Percentiles rank a stretch among this genome's conserved stretches.
Conservation (phyloP, 2,797 vertebrate species). For the Botia kubotai region DNA sequence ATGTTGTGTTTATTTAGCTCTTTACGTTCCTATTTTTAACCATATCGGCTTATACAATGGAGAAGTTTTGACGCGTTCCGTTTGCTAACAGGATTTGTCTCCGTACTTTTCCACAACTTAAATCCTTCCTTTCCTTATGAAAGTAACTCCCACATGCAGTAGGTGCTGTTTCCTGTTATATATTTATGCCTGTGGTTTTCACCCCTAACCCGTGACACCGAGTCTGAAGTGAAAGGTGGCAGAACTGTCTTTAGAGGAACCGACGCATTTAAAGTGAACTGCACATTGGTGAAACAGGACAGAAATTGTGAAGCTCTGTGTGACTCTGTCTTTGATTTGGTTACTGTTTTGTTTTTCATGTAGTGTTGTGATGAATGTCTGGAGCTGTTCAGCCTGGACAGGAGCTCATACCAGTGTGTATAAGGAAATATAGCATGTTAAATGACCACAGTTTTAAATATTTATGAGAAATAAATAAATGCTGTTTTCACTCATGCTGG, state of each 20-base stretch:
- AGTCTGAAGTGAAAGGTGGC: background rate
- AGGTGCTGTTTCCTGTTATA: conserved; percentile 12
- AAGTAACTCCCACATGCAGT: background rate
- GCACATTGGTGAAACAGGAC: conserved; percentile 56
- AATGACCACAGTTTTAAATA: conserved; percentile 36
- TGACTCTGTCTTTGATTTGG: background rate
- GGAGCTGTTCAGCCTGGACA: conserved; percentile 43
- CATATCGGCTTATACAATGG: background rate
- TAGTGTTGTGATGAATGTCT: conserved; percentile 50
- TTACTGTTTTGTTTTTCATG: conserved; percentile 25
- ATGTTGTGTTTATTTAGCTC: conserved; percentile 1
- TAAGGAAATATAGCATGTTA: conserved; percentile 12
- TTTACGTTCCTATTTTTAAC: background rate
- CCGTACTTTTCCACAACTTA: background rate
- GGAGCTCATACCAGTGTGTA: conserved; percentile 37
- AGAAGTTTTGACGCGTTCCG: background rate
- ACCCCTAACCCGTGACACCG: conserved; percentile 12
- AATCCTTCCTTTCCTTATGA: background rate
- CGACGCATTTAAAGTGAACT: conserved; percentile 33
- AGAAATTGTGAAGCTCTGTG: conserved; percentile 6
- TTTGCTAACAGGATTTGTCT: background rate
- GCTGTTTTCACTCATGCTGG: conserved; percentile 17
- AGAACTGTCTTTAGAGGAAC: conserved; percentile 56
- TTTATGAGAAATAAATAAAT: conserved; percentile 59
- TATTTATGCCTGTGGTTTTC: background rate